Percentiles rank a stretch among this genome's conserved stretches.
These are phyloP conservation scores for Romanogobio albipinnatus DNA, from an alignment of 2,113 vertebrate genomes.

Conservation along the genomic window DNA sequence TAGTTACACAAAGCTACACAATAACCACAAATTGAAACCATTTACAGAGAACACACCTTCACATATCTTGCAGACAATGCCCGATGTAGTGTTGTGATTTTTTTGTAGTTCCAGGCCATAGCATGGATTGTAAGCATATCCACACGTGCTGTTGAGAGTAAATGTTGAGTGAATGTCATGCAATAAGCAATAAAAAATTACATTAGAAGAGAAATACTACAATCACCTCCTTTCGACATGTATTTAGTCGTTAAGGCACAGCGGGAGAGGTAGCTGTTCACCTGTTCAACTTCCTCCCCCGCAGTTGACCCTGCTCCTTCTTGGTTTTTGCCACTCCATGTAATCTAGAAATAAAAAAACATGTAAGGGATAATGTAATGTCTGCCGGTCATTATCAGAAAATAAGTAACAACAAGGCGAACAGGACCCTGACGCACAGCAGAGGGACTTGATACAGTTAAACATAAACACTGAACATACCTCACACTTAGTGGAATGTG, in stretches of 20 bases:
- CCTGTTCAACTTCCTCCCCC: slow-evolving; percentile 40
- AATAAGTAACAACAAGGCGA: not conserved
- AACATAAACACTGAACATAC: not conserved
- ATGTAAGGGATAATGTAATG: slow-evolving; percentile 1
- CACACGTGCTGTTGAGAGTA: slow-evolving; percentile 14
- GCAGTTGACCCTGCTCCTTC: slow-evolving; percentile 19
- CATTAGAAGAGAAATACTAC: slow-evolving; percentile 14
- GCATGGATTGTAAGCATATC: slow-evolving; percentile 30
- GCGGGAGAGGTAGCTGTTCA: slow-evolving; percentile 46
- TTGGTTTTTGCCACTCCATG: slow-evolving; percentile 41
- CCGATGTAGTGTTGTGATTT: not conserved
- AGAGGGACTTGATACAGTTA: slow-evolving; percentile 3
- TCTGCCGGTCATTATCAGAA: not conserved
- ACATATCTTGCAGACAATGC: slow-evolving; percentile 38
- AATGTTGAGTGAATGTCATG: slow-evolving; percentile 1
- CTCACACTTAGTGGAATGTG: slow-evolving; percentile 26
- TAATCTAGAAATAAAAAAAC: slow-evolving; percentile 2
- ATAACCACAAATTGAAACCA: slow-evolving; percentile 2
- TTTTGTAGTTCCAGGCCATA: slow-evolving; percentile 30
- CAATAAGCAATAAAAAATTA: slow-evolving; percentile 25
- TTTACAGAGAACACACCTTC: slow-evolving; percentile 25
- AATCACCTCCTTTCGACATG: slow-evolving; percentile 44
- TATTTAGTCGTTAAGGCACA: slow-evolving; percentile 39
- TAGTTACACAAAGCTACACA: slow-evolving; percentile 15
- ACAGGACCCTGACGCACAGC: not conserved